Evolutionary conservation across 2,113 vertebrate genomes (phyloP).

Genomic region (Mormoops blainvillei): DNA sequence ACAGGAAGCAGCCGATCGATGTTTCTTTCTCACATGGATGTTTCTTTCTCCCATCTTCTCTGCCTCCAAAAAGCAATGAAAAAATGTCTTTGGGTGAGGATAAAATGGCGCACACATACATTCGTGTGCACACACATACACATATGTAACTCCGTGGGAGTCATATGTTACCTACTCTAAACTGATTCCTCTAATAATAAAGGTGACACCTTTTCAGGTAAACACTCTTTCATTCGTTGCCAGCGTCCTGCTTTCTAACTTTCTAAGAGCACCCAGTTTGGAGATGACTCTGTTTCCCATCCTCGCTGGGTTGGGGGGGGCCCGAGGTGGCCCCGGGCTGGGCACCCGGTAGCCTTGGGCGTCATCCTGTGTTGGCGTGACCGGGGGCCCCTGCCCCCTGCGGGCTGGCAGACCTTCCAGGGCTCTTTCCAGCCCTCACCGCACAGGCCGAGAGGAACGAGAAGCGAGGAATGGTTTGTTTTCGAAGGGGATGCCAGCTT

Average conservation of each 20-base stretch:
- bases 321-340: not conserved
- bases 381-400: not conserved
- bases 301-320: not conserved
- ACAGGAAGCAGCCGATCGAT: too few species aligned
- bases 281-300: not conserved
- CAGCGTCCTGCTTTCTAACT: not conserved
- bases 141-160: too few species aligned
- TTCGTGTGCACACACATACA: too few species aligned
- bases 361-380: not conserved
- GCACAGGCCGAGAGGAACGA: not conserved
- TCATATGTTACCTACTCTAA: not conserved
- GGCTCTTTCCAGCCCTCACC: not conserved
- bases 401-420: not conserved
- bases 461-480: not conserved
- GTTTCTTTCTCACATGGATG: too few species aligned
- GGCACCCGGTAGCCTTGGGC: too few species aligned
- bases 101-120: too few species aligned
- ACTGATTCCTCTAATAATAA: not conserved
- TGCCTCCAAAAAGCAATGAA: too few species aligned
- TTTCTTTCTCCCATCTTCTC: too few species aligned
- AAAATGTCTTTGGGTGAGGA: too few species aligned
- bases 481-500: not conserved
- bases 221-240: accelerated
- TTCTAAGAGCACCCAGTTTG: not conserved
- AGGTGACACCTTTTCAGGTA: not conserved